A percentile compares a stretch with the other conserved stretches of the same genome.
These are phyloP conservation scores for Spilosoma lubricipeda DNA, from an alignment of 2,888 invertebrate species.

Conservation along the genomic window DNA sequence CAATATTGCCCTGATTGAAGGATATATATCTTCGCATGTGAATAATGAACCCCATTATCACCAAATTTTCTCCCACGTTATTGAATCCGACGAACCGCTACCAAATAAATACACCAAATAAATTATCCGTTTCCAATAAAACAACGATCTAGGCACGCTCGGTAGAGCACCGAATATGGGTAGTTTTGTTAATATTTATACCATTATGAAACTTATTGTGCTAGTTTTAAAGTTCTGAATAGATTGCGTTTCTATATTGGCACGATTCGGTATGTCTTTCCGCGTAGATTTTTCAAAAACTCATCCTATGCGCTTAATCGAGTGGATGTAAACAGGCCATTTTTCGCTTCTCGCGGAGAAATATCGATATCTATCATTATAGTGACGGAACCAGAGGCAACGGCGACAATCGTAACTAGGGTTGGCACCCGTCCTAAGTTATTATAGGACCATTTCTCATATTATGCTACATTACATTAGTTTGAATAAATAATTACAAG, in stretches of 20 bases:
- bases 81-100: constrained; percentile 73
- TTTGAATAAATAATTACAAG: no score
- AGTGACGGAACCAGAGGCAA: constrained; percentile 52
- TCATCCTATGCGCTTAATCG: constrained; percentile 81
- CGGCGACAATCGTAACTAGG: constrained; percentile 54
- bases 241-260: constrained; percentile 38
- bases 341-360: constrained; percentile 78
- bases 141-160: constrained; percentile 74
- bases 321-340: constrained; percentile 82
- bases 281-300: constrained; percentile 76
- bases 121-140: constrained; percentile 85
- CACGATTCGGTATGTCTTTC: constrained; percentile 70
- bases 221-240: constrained; percentile 46
- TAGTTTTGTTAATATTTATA: constrained; percentile 22
- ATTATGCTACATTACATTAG: no score
- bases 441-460: background rate
- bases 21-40: constrained; percentile 25
- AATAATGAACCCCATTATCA: constrained; percentile 37
- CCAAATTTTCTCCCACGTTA: constrained; percentile 72
- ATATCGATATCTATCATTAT: constrained; percentile 76
- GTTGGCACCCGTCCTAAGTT: background rate
- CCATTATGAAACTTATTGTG: constrained; percentile 54
- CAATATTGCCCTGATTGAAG: background rate
- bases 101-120: constrained; percentile 83
- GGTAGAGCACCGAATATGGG: constrained; percentile 58